Evolutionary conservation across 2,888 invertebrate genomes (phyloP).

Genomic region (Pogonocherus hispidulus): DNA sequence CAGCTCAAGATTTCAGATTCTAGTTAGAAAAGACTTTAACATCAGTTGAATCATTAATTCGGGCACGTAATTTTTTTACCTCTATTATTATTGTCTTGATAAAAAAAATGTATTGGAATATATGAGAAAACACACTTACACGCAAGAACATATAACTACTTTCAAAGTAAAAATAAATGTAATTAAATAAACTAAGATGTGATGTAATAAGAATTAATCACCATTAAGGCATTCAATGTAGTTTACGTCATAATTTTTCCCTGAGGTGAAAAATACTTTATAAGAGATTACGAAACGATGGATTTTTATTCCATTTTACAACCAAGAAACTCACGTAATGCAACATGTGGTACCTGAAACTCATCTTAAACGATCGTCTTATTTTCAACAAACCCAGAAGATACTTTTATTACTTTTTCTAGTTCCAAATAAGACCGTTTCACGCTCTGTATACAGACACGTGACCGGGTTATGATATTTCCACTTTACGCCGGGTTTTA

Average conservation of each 20-base stretch:
- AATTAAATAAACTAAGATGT: no score
- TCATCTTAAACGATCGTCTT: background rate
- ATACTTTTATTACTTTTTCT: background rate
- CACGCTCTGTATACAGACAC: background rate
- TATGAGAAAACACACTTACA: no score
- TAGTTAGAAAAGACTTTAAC: no score
- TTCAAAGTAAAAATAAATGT: no score
- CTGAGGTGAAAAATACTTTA: background rate
- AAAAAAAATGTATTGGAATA: no score
- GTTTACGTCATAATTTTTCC: background rate
- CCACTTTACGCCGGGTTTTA: background rate
- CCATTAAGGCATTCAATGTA: background rate
- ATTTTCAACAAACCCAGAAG: no score
- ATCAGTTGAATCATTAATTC: no score
- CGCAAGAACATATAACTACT: no score
- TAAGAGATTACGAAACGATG: background rate
- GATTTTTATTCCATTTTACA: background rate
- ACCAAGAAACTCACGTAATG: background rate
- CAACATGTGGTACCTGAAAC: background rate
- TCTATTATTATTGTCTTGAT: no score
- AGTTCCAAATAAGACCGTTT: background rate
- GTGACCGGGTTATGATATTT: constrained; percentile 7
- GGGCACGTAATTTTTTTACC: no score
- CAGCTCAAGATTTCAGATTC: no score
- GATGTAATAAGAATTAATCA: no score